Base-by-base conservation (phyloP, 2,888 invertebrate species). In the Drosophila quasianomalipes region DNA sequence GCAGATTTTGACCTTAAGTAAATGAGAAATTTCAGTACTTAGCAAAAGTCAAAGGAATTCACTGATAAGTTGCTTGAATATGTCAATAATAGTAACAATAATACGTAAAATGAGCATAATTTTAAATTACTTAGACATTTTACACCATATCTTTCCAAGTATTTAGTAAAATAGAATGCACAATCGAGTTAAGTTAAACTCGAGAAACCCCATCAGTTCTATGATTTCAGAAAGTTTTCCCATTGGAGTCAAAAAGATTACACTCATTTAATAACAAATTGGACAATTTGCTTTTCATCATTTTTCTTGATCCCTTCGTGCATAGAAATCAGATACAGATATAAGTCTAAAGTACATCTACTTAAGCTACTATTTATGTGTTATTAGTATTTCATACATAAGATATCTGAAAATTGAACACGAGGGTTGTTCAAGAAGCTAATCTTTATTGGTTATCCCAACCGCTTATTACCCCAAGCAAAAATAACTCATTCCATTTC, bases 401-500 rank as follows among this genome's bases (percentile, higher is more conserved):
- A 54, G 53, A 26, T 26, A 33, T 54, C 0, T 74, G 10, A 19
- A 51, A 19, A 14, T 22, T 31, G 12, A 35, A 30, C 28, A n/a
- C 39, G 19, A 58, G 39, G 51, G 52, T 26, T 57, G 44, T 39
- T 35, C 28, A 31, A 31, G 51, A 16, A 47, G 47, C 47, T 67
- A 71, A 78, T 81, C 81, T 77, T 78, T 68, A 77, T 81, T 71
- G 78, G 54, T 63, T 47, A 33, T 76, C 30, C 51, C 76, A 60
- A 35, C 16, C 58, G 44, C 26, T 59, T 35, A 52, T 79, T 75
- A 47, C 49, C 33, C 58, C 49, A 26, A 14, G 28, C 47, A 53
- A 39, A 28, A 35, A 51, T 26, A 54, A 41, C 35, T 41, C 41
- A 51, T 71, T 68, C 64, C 67, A 55, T 72, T 67, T 61, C 66